These are phyloP conservation scores for Ciona savignyi DNA, from an alignment of 23 tunicate genomes.

Conservation along the genomic window DNA sequence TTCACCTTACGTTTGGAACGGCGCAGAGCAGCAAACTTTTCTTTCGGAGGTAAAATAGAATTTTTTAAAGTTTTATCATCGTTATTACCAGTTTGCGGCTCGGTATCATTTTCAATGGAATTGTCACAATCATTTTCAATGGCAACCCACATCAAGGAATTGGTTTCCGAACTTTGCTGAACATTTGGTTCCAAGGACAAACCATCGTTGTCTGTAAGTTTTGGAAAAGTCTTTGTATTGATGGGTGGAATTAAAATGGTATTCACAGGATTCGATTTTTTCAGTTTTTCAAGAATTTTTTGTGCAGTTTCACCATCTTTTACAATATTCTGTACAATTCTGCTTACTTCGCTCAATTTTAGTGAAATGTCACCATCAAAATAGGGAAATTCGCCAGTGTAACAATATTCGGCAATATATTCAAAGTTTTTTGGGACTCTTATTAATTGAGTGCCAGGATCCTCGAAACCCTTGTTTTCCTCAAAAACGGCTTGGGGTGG, in stretches of 20 bases:
- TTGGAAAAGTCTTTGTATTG: too few relatives aligned
- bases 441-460: too few relatives aligned
- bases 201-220: neutral
- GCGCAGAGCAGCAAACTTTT: neutral
- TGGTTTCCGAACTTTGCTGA: neutral
- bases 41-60: neutral
- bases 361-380: neutral
- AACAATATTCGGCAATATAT: conserved; percentile 16
- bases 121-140: neutral
- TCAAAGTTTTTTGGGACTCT: conserved; percentile 2
- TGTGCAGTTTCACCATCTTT: neutral
- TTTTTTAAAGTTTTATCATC: neutral
- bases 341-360: neutral
- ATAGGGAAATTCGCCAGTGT: neutral
- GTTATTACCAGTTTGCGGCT: neutral
- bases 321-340: neutral
- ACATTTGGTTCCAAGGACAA: too few relatives aligned
- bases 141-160: neutral
- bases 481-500: too few relatives aligned
- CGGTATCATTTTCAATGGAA: neutral
- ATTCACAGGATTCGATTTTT: neutral
- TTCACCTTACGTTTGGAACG: neutral
- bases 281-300: neutral
- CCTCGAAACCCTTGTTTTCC: too few relatives aligned
- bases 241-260: neutral